Evolutionary conservation across 2,113 vertebrate genomes (phyloP), one percentile per base, ranked within the genome.

Genomic region (Mixornis gularis): DNA sequence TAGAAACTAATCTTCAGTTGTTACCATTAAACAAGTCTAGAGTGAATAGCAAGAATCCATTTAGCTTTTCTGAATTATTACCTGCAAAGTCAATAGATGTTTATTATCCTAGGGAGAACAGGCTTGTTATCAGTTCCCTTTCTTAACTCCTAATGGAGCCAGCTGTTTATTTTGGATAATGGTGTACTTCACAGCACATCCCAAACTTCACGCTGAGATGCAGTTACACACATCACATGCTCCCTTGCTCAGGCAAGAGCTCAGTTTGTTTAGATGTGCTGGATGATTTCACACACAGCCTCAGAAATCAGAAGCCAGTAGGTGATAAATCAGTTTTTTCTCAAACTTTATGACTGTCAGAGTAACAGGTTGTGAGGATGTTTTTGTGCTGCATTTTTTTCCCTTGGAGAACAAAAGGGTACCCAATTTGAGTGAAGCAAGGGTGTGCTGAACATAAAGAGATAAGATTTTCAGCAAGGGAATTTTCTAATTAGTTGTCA

Each of bases 51-150:
- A 85, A 89, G 78, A 87, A 92, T 89, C 92, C 30, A 62, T 93
- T 95, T 95, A 95, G 81, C 34, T 77, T 95, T 89, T 95, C 89
- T 93, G 63, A 96, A 92, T 92, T 96, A 92, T 89, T 93, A 92
- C 91, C 63, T 76, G 46, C 51, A 92, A 93, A 91, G 94, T 96
- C 95, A 96, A 96, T 93, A 94, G 78, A 36, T 93, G 81, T 94
- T 94, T 85, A 87, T 96, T 91, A 89, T 93, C 84, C 51, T 76
- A 60, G 46, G 0, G 4, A 88, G 59, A 91, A 30, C 46, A 89
- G 46, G 24, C 63, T 92, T 85, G 90, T 94, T 96, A 94, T 96
- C 94, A 92, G 43, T 27, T 38, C 52, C 22, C 12, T 87, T 94
- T 82, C 71, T 70, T 62, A 82, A 87, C 19, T 87, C 85, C 74